Evolutionary conservation across 2,888 invertebrate species (phyloP).

Genomic region (Beris chalybata): DNA sequence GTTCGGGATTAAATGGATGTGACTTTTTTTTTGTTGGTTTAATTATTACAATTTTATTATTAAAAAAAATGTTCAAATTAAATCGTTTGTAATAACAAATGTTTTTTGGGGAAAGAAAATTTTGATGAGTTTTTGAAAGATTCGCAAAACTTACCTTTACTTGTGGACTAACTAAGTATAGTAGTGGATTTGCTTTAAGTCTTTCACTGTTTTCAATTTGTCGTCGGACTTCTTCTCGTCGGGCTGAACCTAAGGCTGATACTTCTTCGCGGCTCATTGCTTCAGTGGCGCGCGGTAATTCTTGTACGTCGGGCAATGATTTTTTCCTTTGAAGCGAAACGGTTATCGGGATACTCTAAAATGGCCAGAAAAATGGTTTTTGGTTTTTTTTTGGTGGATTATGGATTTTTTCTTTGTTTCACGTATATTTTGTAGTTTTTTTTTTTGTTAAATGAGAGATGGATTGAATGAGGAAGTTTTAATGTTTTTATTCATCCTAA

Average conservation of each 20-base stretch:
- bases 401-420: slow-evolving; percentile 18
- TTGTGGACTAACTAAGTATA: slow-evolving; percentile 95
- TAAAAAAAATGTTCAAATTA: neutral
- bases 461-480: too few species aligned
- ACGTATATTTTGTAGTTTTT: neutral
- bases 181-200: slow-evolving; percentile 90
- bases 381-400: slow-evolving; percentile 14
- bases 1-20: slow-evolving; percentile 4
- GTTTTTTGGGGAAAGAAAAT: neutral
- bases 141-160: slow-evolving; percentile 74
- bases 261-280: slow-evolving; percentile 95
- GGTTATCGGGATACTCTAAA: slow-evolving; percentile 76
- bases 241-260: slow-evolving; percentile 87
- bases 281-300: slow-evolving; percentile 75
- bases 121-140: neutral
- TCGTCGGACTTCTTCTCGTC: slow-evolving; percentile 91
- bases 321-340: slow-evolving; percentile 89
- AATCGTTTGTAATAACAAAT: neutral
- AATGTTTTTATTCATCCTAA: too few species aligned
- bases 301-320: slow-evolving; percentile 93
- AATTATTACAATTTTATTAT: neutral
- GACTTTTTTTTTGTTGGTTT: neutral
- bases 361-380: slow-evolving; percentile 32
- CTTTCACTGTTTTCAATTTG: slow-evolving; percentile 90
- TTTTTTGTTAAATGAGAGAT: slow-evolving; percentile 8